These are phyloP conservation scores for Theropithecus gelada DNA, from an alignment of 2,113 vertebrate species.

Conservation along the genomic window DNA sequence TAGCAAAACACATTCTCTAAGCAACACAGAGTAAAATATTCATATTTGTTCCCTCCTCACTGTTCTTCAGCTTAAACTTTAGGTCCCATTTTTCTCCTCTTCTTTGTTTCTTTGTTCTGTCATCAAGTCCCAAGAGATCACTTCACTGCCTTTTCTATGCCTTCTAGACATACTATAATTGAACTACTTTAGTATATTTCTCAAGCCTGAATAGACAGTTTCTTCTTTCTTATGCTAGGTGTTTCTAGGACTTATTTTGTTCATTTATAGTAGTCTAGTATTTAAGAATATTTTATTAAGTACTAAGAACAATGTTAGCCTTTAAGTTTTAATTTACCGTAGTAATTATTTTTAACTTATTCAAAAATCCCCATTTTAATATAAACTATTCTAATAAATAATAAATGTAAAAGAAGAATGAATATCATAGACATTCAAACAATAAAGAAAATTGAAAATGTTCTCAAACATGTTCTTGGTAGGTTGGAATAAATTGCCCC, in stretches of 20 bases:
- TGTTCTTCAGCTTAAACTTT: background rate
- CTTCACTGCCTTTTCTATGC: background rate
- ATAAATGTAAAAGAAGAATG: constrained; percentile 15
- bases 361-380: background rate
- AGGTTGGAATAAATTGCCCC: constrained; percentile 20
- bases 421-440: background rate
- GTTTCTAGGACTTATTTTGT: background rate
- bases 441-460: constrained; percentile 37
- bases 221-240: background rate
- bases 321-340: constrained; percentile 2
- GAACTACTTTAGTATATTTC: background rate
- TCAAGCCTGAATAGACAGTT: background rate
- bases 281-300: constrained; percentile 16
- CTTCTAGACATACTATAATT: background rate
- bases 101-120: background rate
- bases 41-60: no score
- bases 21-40: background rate
- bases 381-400: constrained; percentile 27
- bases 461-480: constrained; percentile 15
- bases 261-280: background rate
- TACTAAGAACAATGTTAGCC: background rate
- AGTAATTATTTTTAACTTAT: constrained; percentile 7
- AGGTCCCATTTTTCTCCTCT: background rate
- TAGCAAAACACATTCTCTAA: background rate
- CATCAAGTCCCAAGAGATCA: background rate